phyloP scores from a whole-genome alignment of 2,888 invertebrate genomes.

The Pyrgus malvae region DNA sequence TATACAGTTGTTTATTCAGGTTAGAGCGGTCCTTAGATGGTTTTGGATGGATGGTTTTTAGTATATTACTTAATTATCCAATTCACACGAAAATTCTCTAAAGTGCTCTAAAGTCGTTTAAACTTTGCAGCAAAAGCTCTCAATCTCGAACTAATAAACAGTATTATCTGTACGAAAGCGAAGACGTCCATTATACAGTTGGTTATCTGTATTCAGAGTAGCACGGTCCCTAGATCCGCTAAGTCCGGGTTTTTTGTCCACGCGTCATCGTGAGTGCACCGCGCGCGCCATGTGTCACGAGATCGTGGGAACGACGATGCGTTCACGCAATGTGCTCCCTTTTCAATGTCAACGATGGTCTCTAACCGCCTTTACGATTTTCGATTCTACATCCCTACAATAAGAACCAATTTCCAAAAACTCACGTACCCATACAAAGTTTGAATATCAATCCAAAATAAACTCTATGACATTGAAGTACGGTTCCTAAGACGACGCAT shows the following conservation, averaged over 20 bases:
- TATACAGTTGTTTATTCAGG: slow-evolving; percentile 23
- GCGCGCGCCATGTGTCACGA: slow-evolving; percentile 79
- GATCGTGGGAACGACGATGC: slow-evolving; percentile 75
- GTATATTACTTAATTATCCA: too few species aligned
- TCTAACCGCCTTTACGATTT: slow-evolving; percentile 28
- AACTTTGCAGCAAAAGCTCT: too few species aligned
- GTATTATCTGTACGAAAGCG: slow-evolving; percentile 15
- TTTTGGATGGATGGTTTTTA: too few species aligned
- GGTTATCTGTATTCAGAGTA: slow-evolving; percentile 25
- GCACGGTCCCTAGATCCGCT: slow-evolving; percentile 69
- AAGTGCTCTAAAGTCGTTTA: too few species aligned
- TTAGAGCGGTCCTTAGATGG: slow-evolving; percentile 59
- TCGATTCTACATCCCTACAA: slow-evolving; percentile 31
- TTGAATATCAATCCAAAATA: slow-evolving; percentile 3
- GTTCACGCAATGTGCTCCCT: slow-evolving; percentile 70
- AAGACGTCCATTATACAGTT: slow-evolving; percentile 21
- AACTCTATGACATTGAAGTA: too few species aligned
- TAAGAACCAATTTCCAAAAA: slow-evolving; percentile 40
- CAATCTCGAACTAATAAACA: slow-evolving; percentile 16
- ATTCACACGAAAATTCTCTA: too few species aligned
- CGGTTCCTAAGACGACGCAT: neutral
- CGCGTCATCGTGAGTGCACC: slow-evolving; percentile 72
- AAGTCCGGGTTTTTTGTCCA: slow-evolving; percentile 71
- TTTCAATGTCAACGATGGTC: slow-evolving; percentile 56
- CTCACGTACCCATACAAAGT: neutral